Conservation (phyloP, 2,113 vertebrate genomes). For the Proteles cristata region DNA sequence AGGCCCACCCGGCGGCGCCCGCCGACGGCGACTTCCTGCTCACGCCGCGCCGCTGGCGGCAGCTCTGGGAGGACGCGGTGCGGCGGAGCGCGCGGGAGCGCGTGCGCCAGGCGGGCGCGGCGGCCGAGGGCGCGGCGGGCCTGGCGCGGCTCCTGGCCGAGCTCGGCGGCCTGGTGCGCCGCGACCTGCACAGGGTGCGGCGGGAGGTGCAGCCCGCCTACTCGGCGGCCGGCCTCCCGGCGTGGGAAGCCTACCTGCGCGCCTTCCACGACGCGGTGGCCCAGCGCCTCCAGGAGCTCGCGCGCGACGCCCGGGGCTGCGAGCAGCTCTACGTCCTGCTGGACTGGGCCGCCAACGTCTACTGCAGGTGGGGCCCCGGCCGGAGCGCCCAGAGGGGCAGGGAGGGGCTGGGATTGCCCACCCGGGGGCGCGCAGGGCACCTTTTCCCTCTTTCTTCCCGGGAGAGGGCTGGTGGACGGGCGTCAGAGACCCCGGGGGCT, state of each 20-base stretch:
- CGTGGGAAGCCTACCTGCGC: constrained; percentile 82
- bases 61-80: constrained; percentile 82
- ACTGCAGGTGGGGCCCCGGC: constrained; percentile 82
- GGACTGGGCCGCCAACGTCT: constrained; percentile 85
- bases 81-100: constrained; percentile 69
- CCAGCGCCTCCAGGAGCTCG: constrained; percentile 82
- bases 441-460: background rate
- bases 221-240: constrained; percentile 79
- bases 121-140: background rate
- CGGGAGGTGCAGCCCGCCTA: constrained; percentile 82
- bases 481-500: rapidly evolving
- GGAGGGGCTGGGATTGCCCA: background rate
- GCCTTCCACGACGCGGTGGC: constrained; percentile 85
- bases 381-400: rapidly evolving
- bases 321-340: constrained; percentile 84
- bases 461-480: background rate
- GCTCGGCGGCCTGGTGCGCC: constrained; percentile 73
- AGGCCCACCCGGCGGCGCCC: constrained; percentile 68
- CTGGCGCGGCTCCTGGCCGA: constrained; percentile 78
- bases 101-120: constrained; percentile 56
- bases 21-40: constrained; percentile 72
- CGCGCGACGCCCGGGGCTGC: constrained; percentile 32
- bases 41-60: constrained; percentile 85
- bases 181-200: constrained; percentile 84
- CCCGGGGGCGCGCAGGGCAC: no score